Percentiles rank a stretch among this genome's conserved stretches.
These are phyloP conservation scores for Uloborus diversus DNA, from an alignment of 1,140 invertebrate species.

Conservation along the genomic window DNA sequence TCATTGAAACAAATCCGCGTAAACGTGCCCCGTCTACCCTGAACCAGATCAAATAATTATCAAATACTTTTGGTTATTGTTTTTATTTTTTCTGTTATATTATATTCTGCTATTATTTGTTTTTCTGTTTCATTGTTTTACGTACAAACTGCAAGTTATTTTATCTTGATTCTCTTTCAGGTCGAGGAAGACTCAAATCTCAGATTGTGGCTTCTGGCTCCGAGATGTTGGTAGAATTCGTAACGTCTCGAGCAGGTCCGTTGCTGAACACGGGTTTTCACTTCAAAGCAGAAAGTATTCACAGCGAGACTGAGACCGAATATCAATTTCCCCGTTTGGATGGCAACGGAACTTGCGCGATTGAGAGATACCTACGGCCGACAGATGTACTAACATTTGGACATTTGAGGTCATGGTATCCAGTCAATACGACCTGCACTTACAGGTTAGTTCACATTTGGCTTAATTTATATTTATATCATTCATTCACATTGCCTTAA, in stretches of 20 bases:
- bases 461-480: background rate
- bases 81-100: too few species aligned
- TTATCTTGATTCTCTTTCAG: background rate
- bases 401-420: constrained; percentile 59
- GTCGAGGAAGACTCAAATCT: constrained; percentile 92
- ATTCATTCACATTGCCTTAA: too few species aligned
- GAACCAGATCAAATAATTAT: too few species aligned
- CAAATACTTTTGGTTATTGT: too few species aligned
- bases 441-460: constrained; percentile 35
- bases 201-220: constrained; percentile 89
- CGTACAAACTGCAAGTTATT: too few species aligned
- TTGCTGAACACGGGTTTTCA: constrained; percentile 61
- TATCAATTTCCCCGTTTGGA: constrained; percentile 15
- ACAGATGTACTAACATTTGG: constrained; percentile 43
- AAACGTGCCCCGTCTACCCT: too few species aligned
- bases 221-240: constrained; percentile 89
- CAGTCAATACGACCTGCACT: constrained; percentile 58
- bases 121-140: too few species aligned
- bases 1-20: too few species aligned
- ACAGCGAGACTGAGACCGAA: constrained; percentile 22
- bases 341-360: constrained; percentile 47
- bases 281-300: constrained; percentile 57
- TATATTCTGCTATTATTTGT: too few species aligned
- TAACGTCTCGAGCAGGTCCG: constrained; percentile 79
- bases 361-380: constrained; percentile 45